Evolutionary conservation across 2,113 vertebrate species (phyloP).

Genomic region (Centrocercus urophasianus): DNA sequence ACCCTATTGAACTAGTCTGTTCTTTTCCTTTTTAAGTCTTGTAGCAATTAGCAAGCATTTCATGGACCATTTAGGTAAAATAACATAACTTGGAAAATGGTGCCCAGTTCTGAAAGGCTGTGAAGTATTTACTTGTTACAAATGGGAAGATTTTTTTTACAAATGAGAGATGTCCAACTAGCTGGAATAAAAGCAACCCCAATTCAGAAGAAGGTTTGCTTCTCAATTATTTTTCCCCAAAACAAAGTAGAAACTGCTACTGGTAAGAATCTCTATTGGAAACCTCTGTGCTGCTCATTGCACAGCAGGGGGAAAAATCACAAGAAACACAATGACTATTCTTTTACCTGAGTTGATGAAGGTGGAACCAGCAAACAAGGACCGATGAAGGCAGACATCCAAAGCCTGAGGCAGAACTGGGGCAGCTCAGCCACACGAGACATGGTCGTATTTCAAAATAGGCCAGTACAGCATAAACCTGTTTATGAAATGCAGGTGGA

Average conservation of each 20-base stretch:
- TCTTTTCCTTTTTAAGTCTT: slow-evolving; percentile 77
- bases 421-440: slow-evolving; percentile 3
- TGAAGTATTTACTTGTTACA: slow-evolving; percentile 71
- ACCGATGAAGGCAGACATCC: background rate
- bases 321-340: background rate
- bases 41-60: slow-evolving; percentile 90
- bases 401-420: slow-evolving; percentile 47
- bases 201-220: background rate
- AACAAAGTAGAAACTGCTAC: background rate
- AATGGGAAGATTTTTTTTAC: slow-evolving; percentile 61
- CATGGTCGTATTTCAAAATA: slow-evolving; percentile 64
- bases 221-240: background rate
- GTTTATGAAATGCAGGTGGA: slow-evolving; percentile 68
- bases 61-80: slow-evolving; percentile 83
- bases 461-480: slow-evolving; percentile 54
- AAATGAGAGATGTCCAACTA: slow-evolving; percentile 24
- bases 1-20: slow-evolving; percentile 49
- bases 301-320: background rate
- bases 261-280: background rate
- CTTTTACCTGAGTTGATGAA: background rate
- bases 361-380: slow-evolving; percentile 16
- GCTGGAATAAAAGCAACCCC: slow-evolving; percentile 1
- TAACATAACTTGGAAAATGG: slow-evolving; percentile 79
- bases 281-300: background rate
- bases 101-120: slow-evolving; percentile 52